Conservation (phyloP, 2,113 vertebrate genomes). For the Myrmecobius fasciatus region DNA sequence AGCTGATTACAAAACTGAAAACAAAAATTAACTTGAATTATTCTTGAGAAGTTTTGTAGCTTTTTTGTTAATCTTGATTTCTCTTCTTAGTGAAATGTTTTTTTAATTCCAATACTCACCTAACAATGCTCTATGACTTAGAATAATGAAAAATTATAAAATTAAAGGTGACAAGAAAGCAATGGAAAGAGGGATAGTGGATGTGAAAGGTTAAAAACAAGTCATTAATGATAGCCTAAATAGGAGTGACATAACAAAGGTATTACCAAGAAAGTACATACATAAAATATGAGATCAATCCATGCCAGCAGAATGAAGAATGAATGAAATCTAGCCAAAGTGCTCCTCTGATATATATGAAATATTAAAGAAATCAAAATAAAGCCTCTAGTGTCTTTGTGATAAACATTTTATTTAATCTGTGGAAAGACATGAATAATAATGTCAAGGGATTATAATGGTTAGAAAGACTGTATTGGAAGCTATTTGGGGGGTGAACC, state of each 20-base stretch:
- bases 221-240: neutral
- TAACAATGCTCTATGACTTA: neutral
- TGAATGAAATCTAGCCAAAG: neutral
- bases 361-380: neutral
- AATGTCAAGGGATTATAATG: neutral
- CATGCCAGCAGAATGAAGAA: neutral
- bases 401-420: neutral
- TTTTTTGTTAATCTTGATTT: neutral
- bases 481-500: neutral
- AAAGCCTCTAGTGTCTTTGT: neutral
- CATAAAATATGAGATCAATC: neutral
- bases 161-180: neutral
- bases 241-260: neutral
- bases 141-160: neutral
- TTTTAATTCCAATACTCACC: neutral
- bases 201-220: neutral
- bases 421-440: neutral
- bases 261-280: neutral
- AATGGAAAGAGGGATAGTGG: neutral
- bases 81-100: neutral
- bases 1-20: neutral
- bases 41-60: neutral
- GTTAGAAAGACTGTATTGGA: neutral
- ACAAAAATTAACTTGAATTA: neutral
- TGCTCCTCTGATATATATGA: neutral